phyloP scores from a whole-genome alignment of 2,797 vertebrate genomes.

The Micropoecilia bifurca region DNA sequence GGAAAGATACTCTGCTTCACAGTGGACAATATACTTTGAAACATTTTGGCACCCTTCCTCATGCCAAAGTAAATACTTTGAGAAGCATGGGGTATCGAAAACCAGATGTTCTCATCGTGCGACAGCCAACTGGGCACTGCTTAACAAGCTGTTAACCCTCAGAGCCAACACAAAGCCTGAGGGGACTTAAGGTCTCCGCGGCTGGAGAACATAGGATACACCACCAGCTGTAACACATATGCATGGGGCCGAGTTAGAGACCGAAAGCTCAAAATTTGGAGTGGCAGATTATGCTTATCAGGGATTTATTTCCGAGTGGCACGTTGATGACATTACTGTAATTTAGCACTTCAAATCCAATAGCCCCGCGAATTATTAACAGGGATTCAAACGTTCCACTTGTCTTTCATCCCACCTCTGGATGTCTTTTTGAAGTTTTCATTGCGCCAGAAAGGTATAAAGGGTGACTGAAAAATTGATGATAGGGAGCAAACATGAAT shows the following conservation, averaged over 20 bases:
- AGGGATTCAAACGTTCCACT: slow-evolving; percentile 40
- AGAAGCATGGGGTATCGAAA: slow-evolving; percentile 55
- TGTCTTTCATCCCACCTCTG: slow-evolving; percentile 50
- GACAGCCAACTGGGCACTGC: slow-evolving; percentile 57
- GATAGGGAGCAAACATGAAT: neutral
- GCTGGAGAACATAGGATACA: slow-evolving; percentile 4
- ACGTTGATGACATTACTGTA: neutral
- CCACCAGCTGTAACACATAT: slow-evolving; percentile 22
- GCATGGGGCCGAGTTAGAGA: neutral
- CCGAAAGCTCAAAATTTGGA: neutral
- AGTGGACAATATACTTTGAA: slow-evolving; percentile 60
- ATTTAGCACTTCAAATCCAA: neutral
- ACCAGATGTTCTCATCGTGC: slow-evolving; percentile 65
- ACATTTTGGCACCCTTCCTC: slow-evolving; percentile 47
- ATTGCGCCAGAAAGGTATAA: slow-evolving; percentile 53
- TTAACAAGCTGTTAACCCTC: slow-evolving; percentile 57
- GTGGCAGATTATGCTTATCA: neutral
- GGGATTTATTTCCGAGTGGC: neutral
- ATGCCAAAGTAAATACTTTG: slow-evolving; percentile 66
- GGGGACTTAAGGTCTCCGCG: slow-evolving; percentile 26
- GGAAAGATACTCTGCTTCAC: slow-evolving; percentile 57
- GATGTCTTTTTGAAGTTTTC: slow-evolving; percentile 45
- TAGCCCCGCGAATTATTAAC: neutral
- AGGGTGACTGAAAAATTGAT: slow-evolving; percentile 11
- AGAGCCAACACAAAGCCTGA: slow-evolving; percentile 45